Base-by-base conservation (phyloP, 1,140 invertebrate species). In the Aporrectodea caliginosa region DNA sequence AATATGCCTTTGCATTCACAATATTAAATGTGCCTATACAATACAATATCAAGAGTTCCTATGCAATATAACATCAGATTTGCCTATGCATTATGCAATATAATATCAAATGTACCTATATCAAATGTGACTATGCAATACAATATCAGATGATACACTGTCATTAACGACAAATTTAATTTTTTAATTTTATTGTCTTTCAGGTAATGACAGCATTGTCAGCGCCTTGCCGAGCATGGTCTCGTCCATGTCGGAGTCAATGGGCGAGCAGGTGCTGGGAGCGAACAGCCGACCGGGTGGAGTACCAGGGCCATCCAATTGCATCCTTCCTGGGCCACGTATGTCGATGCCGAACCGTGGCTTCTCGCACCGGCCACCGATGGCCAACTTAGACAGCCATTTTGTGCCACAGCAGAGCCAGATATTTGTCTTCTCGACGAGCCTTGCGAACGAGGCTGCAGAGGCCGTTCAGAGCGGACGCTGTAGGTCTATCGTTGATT, bases 371-470 rank as follows among this genome's bases (percentile, higher is more conserved):
- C 78, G 35, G 16, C 32, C 69, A 78, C 43, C 78, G 43, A 43
- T 69, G 69, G 69, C 35, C 43, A 43, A 75, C 78, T 82, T 80
- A 31, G 82, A 82, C 33, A 73, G 79, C 29, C 82, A 81, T 22
- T 85, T 88, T 75, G 84, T 87, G 73, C 78, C 81, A n/a, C 80
- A 81, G 32, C 95, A 97, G 88, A 98, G 94, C 90, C 96, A 98
- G 88, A 96, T 98, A 85, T 98, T 97, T 91, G 96, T 98, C 76
- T 99, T 99, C 90, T 95, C 94, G 16, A 98, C 97, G 0, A 89
- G 92, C 82, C 87, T 98, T 86, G 97, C 96, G 0, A 99, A 99
- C 88, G 93, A 96, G 85, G 95, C 95, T 16, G 95, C 96, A 0
- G 96, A 98, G 84, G 92, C 94, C 2, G 95, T 98, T 27, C 88